Evolutionary conservation across 2,888 invertebrate species (phyloP), one percentile per base, ranked within the genome.

Genomic region (Tipula helvola): DNA sequence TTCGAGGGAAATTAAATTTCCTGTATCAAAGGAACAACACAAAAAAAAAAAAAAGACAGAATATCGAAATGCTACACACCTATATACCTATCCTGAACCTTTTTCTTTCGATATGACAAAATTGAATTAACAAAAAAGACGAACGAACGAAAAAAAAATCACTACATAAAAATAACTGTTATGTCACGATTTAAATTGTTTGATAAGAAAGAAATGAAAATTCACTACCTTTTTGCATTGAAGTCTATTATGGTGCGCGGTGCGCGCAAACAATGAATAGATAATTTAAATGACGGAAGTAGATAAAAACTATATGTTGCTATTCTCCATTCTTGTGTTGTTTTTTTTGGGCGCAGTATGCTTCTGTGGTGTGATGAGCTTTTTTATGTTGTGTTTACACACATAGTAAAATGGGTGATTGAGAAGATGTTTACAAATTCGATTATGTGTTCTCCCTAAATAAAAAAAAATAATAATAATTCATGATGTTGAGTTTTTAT

Each of bases 1-100:
- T 84, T 84, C 41, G 41, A 84, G 84, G 84, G 84, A 84, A 84
- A 84, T 84, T 84, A 84, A 84, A 84, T 84, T 84, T 84, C 84
- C 84, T 84, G 84, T 84, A 84, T 84, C 84, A 84, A 84, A 84
- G 41, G 71, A 71, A 71, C 71, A 71, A 28, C 71, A 71, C 71
- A 71, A 28, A 18, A 71, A 71, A 52, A 52, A 52, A n/a, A 44
- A 10, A 44, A 10, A 3, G 52, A 52, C 52, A 52, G 71, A 71
- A 71, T 28, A 71, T 71, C 71, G 71, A 71, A 71, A 71, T 71
- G 18, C 10, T 71, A 71, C 71, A 84, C 84, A 84, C 84, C 84
- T 28, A 28, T 28, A 28, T 28, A 28, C 28, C 28, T 84, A 39
- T 84, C 16, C 84, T 39, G 41, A 39, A 84, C 41, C 41, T 84